Evolutionary conservation across 2,113 vertebrate species (phyloP), one percentile per base, ranked within the genome.

Genomic region (Channa argus): DNA sequence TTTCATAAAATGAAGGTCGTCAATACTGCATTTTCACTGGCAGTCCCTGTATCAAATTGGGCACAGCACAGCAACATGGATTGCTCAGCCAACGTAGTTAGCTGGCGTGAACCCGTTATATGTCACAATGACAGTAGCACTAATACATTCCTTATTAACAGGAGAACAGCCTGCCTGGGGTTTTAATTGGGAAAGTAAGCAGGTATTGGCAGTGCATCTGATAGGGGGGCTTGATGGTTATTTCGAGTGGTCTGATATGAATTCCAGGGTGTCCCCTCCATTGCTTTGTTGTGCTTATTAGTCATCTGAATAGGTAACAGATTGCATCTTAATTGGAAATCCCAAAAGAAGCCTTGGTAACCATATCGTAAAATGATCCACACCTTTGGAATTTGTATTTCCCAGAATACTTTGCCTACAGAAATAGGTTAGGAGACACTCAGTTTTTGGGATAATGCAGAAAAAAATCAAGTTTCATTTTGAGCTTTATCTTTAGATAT

Each of bases 321-420:
- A 93, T 93, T 91, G 89, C 68, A 91, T 92, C 90, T 93, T 94
- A 94, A 94, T 94, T 93, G 86, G 88, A 91, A 92, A 89, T 92
- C 89, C 91, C 90, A 89, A 49, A 88, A 91, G 89, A 90, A 90
- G 80, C 83, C 83, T 89, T 68, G 41, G 43, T 80, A 86, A 90
- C 88, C 86, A 83, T 80, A 89, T 80, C 89, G 84, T 85, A 90
- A 91, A 91, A 90, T 82, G 64, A 90, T 89, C 69, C 72, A 79
- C 82, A 88, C 86, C 77, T 89, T 86, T 50, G 50, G 82, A 58
- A 63, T 74, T 70, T 56, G 52, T 71, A 54, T 82, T 71, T 71
- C 53, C 38, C 45, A 11, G 49, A 68, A 44, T 65, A 11, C 41
- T 73, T 46, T 43, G 37, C 33, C 39, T 6, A 63, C 0, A 45